Base-by-base conservation (phyloP, 2,888 invertebrate species). In the Erannis defoliaria region DNA sequence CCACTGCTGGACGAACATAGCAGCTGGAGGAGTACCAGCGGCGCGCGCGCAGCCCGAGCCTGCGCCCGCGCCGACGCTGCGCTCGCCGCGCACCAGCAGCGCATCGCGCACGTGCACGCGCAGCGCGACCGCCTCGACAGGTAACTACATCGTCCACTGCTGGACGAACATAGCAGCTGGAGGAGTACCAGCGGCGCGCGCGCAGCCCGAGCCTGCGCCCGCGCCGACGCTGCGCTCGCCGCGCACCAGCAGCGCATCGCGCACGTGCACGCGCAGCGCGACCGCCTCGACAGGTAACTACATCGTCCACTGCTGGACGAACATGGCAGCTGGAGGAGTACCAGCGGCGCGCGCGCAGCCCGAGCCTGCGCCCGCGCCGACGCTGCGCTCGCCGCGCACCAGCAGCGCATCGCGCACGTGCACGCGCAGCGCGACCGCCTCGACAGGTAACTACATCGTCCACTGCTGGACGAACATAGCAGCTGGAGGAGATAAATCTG, bases 401-500 rank as follows among this genome's bases (percentile, higher is more conserved):
- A 23, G 60, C 46, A 45, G 16, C 26, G 45, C 14, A 51, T 51
- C 18, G 51, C 51, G 14, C 18, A 10, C 42, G 49, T 55, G 45
- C 54, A 38, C 19, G 51, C 40, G 51, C 51, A 85, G 37, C 80
- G 84, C 9, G 91, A 89, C 29, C 86, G 91, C 53, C 49, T 60
- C 12, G 55, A 60, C 43, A 48, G 55, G 60, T 60, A 45, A n/a
- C n/a, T n/a, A n/a, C n/a, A n/a, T n/a, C n/a, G n/a, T n/a, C n/a
- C n/a, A n/a, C n/a, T n/a, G n/a, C n/a, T n/a, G n/a, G n/a, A n/a
- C n/a, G n/a, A n/a, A n/a, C n/a, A n/a, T n/a, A n/a, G 53, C 90
- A 94, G 70, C 69, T 95, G 0, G 94, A 94, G 55, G 93, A 93
- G 66, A n/a, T n/a, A n/a, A n/a, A n/a, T n/a, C n/a, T n/a, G n/a